phyloP scores from a whole-genome alignment of 2,113 vertebrate species.

The Neotoma lepida region DNA sequence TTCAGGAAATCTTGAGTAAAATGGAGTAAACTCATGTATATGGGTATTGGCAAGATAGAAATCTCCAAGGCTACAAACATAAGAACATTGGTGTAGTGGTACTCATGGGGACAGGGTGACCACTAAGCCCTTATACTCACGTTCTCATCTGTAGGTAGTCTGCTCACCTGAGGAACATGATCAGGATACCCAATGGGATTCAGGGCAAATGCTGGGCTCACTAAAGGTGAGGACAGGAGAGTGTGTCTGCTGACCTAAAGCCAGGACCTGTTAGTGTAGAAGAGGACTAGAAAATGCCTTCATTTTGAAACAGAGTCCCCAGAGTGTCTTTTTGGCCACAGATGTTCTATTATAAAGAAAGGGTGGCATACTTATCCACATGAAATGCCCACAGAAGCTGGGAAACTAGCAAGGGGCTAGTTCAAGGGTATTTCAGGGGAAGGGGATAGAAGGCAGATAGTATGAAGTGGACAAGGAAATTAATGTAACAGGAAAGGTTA shows the following conservation, averaged over 20 bases:
- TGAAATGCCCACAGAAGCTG: not conserved
- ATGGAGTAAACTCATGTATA: not conserved
- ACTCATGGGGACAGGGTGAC: not conserved
- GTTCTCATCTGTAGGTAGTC: not conserved
- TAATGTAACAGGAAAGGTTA: not conserved
- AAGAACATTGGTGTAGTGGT: not conserved
- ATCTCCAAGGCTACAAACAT: not conserved
- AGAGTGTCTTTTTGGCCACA: not conserved
- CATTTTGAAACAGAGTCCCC: not conserved
- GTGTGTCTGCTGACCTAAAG: not conserved
- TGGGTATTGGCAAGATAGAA: not conserved
- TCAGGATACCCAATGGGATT: no score
- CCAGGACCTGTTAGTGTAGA: not conserved
- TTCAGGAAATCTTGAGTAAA: not conserved
- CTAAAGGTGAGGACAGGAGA: not conserved
- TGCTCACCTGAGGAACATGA: not conserved
- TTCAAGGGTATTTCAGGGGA: not conserved
- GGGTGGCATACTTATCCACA: no score
- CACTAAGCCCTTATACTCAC: not conserved
- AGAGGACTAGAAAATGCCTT: not conserved
- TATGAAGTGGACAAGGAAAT: not conserved
- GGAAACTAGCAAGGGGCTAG: not conserved
- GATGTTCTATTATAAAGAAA: not conserved
- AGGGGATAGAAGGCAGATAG: not conserved
- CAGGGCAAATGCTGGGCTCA: not conserved